A percentile compares a stretch with the other conserved stretches of the same genome.
Evolutionary conservation across 2,888 invertebrate genomes (phyloP).

Genomic region (Lithophane semibrunnea): DNA sequence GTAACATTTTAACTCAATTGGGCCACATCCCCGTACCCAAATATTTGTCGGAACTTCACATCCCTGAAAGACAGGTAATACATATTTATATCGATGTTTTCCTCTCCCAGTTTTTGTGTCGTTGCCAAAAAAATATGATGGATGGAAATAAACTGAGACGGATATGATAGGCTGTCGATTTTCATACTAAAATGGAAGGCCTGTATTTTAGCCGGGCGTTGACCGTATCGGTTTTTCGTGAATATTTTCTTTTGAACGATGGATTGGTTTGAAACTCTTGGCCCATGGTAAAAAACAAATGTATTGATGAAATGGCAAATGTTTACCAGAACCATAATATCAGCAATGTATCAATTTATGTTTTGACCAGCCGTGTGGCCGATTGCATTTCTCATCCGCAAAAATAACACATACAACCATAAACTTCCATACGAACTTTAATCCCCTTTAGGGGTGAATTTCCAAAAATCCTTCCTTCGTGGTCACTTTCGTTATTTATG

Average conservation of each 20-base stretch:
- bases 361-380: not conserved
- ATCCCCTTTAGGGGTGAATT: not conserved
- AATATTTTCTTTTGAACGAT: constrained; percentile 24
- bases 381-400: not conserved
- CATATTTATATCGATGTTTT: constrained; percentile 52
- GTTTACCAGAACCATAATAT: not conserved
- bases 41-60: constrained; percentile 37
- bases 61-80: constrained; percentile 52
- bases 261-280: constrained; percentile 8
- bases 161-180: constrained; percentile 29
- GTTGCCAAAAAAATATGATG: constrained; percentile 62
- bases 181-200: constrained; percentile 34
- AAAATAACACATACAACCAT: too few relatives aligned
- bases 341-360: not conserved
- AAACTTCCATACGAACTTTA: not conserved
- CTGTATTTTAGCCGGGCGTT: constrained; percentile 24
- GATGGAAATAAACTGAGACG: constrained; percentile 51
- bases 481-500: not conserved
- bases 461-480: too few relatives aligned
- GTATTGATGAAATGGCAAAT: not conserved
- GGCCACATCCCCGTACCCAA: constrained; percentile 23
- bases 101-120: constrained; percentile 40
- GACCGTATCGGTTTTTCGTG: constrained; percentile 28
- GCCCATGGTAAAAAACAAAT: not conserved
- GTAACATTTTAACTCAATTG: constrained; percentile 33